These are phyloP conservation scores for Rhorus exstirpatorius DNA, from an alignment of 2,888 invertebrate genomes.

Conservation along the genomic window DNA sequence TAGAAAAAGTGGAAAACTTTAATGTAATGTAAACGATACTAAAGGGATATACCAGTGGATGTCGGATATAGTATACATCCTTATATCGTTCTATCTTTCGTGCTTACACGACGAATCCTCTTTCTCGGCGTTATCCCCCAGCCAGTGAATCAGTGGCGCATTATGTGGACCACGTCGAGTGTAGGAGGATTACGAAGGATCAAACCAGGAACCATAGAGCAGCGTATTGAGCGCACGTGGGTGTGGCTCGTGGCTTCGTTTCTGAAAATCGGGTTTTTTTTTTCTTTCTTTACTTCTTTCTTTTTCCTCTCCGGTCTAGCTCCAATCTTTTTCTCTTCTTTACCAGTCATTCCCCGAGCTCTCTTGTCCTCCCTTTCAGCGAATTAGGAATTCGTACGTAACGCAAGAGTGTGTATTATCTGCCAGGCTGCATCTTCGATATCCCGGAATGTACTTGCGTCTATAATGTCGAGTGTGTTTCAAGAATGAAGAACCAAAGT, in stretches of 20 bases:
- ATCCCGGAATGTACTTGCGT: not conserved
- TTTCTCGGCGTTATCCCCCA: conserved; percentile 47
- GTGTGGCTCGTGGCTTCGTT: conserved; percentile 9
- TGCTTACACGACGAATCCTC: conserved; percentile 59
- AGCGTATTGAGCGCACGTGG: too few relatives aligned
- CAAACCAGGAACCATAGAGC: not conserved
- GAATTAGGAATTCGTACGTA: not conserved
- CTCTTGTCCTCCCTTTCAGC: not conserved
- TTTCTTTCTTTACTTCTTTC: too few relatives aligned
- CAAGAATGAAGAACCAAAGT: too few relatives aligned
- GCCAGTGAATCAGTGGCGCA: too few relatives aligned
- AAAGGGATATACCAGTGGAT: conserved; percentile 39
- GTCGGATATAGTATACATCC: too few relatives aligned
- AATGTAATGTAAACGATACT: conserved; percentile 13
- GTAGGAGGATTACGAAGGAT: conserved; percentile 55
- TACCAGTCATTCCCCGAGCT: too few relatives aligned
- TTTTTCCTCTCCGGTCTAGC: not conserved
- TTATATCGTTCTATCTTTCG: not conserved
- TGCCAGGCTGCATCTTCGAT: too few relatives aligned
- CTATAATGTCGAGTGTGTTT: too few relatives aligned
- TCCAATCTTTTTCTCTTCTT: not conserved
- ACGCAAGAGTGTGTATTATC: not conserved
- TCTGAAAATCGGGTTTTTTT: not conserved
- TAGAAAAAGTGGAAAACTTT: conserved; percentile 6
- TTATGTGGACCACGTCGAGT: conserved; percentile 35